These are phyloP conservation scores for Frieseomelitta varia DNA, from an alignment of 1,140 invertebrate species.

Conservation along the genomic window DNA sequence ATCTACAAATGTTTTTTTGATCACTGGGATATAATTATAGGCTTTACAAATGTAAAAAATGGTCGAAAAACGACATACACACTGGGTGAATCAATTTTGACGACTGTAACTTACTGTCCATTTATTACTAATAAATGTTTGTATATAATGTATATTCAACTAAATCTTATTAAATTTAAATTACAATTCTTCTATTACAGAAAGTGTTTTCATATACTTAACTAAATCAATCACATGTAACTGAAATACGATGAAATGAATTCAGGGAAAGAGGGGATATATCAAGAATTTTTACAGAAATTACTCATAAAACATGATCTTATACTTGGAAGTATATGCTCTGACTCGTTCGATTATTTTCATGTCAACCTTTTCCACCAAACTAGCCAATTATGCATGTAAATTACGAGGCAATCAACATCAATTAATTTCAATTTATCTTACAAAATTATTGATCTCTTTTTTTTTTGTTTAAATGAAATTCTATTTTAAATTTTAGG, in stretches of 20 bases:
- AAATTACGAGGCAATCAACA: conserved; percentile 47
- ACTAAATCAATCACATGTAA: conserved; percentile 40
- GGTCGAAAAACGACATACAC: conserved; percentile 39
- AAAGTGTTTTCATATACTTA: conserved; percentile 30
- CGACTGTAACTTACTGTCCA: conserved; percentile 36
- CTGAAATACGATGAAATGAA: conserved; percentile 20
- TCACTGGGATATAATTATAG: conserved; percentile 57
- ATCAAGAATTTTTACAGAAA: conserved; percentile 38
- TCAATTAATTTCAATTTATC: conserved; percentile 20
- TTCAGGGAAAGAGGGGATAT: background rate
- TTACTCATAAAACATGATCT: conserved; percentile 14
- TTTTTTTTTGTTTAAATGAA: no score
- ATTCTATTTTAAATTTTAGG: conserved; percentile 28
- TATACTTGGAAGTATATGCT: conserved; percentile 31
- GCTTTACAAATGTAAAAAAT: conserved; percentile 61
- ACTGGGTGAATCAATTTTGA: conserved; percentile 27
- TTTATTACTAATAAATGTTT: conserved; percentile 43
- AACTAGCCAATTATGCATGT: conserved; percentile 64
- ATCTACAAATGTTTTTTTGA: conserved; percentile 47
- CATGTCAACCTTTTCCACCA: conserved; percentile 63
- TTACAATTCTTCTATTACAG: conserved; percentile 53
- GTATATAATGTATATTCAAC: conserved; percentile 37
- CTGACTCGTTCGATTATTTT: conserved; percentile 20
- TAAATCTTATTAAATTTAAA: conserved; percentile 52
- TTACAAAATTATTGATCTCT: background rate